Evolutionary conservation across 2,888 invertebrate species (phyloP), one percentile per base, ranked within the genome.

Genomic region (Plemyria rubiginata): DNA sequence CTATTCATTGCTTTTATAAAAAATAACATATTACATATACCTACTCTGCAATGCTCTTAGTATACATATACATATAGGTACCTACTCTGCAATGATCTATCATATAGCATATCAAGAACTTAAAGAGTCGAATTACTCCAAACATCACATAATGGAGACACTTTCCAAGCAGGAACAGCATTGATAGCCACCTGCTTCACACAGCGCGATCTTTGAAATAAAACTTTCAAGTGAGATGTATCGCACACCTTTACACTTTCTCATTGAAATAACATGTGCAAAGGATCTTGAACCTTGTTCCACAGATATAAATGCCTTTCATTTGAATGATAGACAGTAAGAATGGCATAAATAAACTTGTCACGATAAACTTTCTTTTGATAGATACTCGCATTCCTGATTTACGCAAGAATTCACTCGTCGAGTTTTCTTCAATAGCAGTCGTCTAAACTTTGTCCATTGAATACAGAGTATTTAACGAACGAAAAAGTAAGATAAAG

Each of bases 361-460:
- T 71, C 64, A 56, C 66, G 73, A 70, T 68, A 70, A 80, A 80
- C 76, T 81, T 82, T 79, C 75, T 78, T 76, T 74, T 78, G 76
- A 82, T 79, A 75, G 76, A 74, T 78, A 78, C 77, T 80, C 80
- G 72, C 78, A 80, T 82, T 83, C 70, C 76, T 77, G 75, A 73
- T 77, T 84, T 74, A 81, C 82, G 78, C 79, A 81, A 83, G 84
- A 80, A 81, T 84, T 82, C 80, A 79, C 80, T 84, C 70, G 76
- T 77, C 73, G 78, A 84, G 78, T 82, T 85, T 84, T 82, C 58
- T 68, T 79, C 74, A 85, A 85, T 80, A 82, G 82, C 79, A 77
- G 72, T 78, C 74, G 79, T 86, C 80, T 74, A 80, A 84, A 85
- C 82, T 85, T 83, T 64, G 60, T 59, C 76, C 75, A 78, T 80